A percentile compares a stretch with the other conserved stretches of the same genome.
Conservation (phyloP, 1,140 invertebrate species). For the Saccostrea glomerata region DNA sequence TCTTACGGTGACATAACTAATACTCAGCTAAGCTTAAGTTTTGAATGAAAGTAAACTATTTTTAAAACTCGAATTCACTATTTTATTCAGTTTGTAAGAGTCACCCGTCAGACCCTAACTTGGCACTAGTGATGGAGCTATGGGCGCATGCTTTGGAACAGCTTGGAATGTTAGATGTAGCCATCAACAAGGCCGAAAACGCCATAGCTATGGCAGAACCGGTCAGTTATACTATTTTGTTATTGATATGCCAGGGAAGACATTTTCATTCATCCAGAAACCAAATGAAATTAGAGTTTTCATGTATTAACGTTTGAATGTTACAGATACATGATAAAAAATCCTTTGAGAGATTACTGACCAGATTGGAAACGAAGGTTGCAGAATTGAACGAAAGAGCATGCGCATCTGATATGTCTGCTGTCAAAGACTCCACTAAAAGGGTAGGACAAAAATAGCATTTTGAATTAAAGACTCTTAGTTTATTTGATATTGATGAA, state of each 20-base stretch:
- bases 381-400: background rate
- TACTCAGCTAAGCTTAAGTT: too few species aligned
- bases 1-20: background rate
- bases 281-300: too few species aligned
- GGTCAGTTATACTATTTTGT: background rate
- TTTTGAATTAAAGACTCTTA: too few species aligned
- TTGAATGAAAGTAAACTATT: background rate
- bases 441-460: too few species aligned
- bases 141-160: conserved; percentile 39
- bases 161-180: conserved; percentile 40
- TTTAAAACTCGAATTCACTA: background rate
- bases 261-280: too few species aligned
- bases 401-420: too few species aligned
- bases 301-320: background rate
- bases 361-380: background rate
- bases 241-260: background rate
- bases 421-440: too few species aligned
- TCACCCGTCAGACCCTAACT: background rate
- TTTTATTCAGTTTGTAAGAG: background rate
- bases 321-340: background rate
- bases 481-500: too few species aligned
- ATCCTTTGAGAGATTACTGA: background rate
- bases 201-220: conserved; percentile 8
- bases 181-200: conserved; percentile 24
- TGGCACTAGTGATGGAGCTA: conserved; percentile 21